Base-by-base conservation (phyloP, 2,113 vertebrate species). In the Brachyistius frenatus region DNA sequence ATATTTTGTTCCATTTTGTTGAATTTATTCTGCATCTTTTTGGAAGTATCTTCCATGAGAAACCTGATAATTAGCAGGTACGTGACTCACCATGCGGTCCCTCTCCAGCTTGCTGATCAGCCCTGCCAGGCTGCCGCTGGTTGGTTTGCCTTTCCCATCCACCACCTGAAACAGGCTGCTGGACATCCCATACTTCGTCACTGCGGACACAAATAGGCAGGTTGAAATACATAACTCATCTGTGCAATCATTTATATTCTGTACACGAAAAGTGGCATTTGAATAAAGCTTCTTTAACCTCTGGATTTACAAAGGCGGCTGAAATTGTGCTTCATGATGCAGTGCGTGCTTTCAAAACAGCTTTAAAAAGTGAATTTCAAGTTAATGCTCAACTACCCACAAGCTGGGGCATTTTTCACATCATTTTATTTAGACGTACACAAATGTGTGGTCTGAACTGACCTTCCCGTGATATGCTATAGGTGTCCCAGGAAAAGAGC, bases 81-180 rank as follows among this genome's bases (percentile, higher is more conserved):
- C 33, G 6, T 57, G 62, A 85, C 94, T 97, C 90, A 99, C 98
- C 93, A 98, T 95, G 85, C 96, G 95, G 71, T 99, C 98, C 81
- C 93, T 96, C 89, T 99, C 97, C 86, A 99, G 94, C 86, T 96
- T 98, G 78, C 96, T 95, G 74, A 98, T 91, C 73, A 99, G 95
- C 66, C 92, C 92, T 30, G 96, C 94, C 87, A 99, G 92, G 90
- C 94, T 96, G 74, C 96, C 95, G 77, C 87, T 96, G 78, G 95
- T 95, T 50, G 95, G 94, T 93, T 96, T 97, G 72, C 94, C 93
- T 92, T 97, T 97, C 83, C 97, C 92, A 32, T 92, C 96, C 86
- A 95, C 92, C 78, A 98, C 95, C 90, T 99, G 97, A 93, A 97
- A 99, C 78, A 99, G 95, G 87, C 96, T 97, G 89, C 96, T 96